Base-by-base conservation (phyloP, 2,888 invertebrate genomes). In the Megalurothrips usitatus region DNA sequence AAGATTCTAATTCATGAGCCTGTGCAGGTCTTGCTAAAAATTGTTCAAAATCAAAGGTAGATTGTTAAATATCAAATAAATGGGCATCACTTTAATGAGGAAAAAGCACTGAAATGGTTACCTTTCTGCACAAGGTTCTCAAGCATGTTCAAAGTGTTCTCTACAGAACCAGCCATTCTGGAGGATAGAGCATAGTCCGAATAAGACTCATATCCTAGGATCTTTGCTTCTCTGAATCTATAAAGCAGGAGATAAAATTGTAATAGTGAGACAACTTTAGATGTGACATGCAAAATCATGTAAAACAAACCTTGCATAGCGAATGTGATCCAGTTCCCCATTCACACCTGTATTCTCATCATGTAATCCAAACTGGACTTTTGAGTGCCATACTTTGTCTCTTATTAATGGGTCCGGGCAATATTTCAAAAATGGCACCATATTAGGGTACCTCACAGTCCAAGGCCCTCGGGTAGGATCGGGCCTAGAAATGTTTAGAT, bases 101-200 rank as follows among this genome's bases (percentile, higher is more conserved):
- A 48, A 48, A 28, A 58, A n/a, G 78, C 68, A 79, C 79, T 68
- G 28, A 80, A 49, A 81, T 79, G 79, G 80, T 84, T 85, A 88
- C 89, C 89, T 84, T 89, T 90, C 84, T 91, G 90, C 0, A 92
- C 86, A 58, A 95, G 89, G 83, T 88, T 90, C 81, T 92, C 89
- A 47, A 98, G 89, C 82, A 93, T 90, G 82, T 90, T 89, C 83
- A 92, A 89, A 0, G 97, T 92, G 86, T 93, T 94, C 80, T 94
- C 91, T 19, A 95, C 87, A 83, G 89, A 92, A 12, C 93, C 94
- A 11, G 96, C 96, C 96, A 98, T 93, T 90, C 97, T 97, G 0
- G 96, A 96, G 88, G 94, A 93, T 95, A 98, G 95, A 63, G 95
- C 95, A 93, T 97, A 92, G 68, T 96, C 93, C 0, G 92, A 93